These are phyloP conservation scores for Drosophila sulfurigaster DNA, from an alignment of 1,140 invertebrate genomes.

Conservation along the genomic window DNA sequence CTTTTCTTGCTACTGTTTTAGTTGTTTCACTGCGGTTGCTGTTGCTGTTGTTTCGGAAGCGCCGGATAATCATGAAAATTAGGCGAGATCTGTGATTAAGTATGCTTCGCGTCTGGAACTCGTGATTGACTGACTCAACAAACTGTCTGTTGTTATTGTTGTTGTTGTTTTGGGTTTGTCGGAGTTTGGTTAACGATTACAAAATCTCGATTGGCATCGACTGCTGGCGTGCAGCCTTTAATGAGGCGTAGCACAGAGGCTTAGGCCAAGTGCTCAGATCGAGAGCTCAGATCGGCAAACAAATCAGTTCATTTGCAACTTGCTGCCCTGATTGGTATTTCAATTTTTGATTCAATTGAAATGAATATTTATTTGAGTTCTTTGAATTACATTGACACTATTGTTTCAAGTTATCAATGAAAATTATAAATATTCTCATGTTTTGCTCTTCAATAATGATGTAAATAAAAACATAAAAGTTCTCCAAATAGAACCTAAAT, in stretches of 20 bases:
- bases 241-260: constrained; percentile 29
- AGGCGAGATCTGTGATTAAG: constrained; percentile 61
- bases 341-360: background rate
- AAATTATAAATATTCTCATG: too few species aligned
- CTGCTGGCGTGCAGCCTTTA: constrained; percentile 32
- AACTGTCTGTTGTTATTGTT: constrained; percentile 21
- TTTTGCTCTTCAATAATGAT: too few species aligned
- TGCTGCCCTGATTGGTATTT: background rate
- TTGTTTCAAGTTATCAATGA: background rate
- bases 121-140: constrained; percentile 53
- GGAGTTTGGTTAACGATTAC: constrained; percentile 29
- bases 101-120: constrained; percentile 39
- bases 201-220: constrained; percentile 55
- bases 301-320: constrained; percentile 7
- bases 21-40: constrained; percentile 38
- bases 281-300: background rate
- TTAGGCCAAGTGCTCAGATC: background rate
- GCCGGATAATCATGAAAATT: constrained; percentile 75
- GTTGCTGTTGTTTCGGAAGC: constrained; percentile 61
- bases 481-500: too few species aligned
- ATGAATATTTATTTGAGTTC: background rate
- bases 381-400: too few species aligned
- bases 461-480: too few species aligned
- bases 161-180: constrained; percentile 14
- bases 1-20: constrained; percentile 5